Evolutionary conservation across 2,797 vertebrate genomes (phyloP).

Genomic region (Nannoperca australis): DNA sequence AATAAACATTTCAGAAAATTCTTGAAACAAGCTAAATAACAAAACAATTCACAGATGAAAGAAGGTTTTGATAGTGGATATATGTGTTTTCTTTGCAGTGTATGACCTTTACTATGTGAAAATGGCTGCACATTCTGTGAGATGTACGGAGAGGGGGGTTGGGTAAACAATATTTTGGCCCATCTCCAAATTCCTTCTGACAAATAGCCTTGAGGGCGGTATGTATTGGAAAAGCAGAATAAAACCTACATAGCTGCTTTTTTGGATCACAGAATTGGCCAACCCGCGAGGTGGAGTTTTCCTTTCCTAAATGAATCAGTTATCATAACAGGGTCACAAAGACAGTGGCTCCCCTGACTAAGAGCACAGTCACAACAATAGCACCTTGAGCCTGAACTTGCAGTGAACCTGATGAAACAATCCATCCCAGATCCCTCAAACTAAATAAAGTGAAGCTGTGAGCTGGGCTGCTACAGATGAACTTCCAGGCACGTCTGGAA

Average conservation of each 20-base stretch:
- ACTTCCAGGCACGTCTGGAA: conserved; percentile 64
- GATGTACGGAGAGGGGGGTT: conserved; percentile 11
- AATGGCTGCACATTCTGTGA: conserved; percentile 25
- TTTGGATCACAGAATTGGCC: neutral
- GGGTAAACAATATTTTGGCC: conserved; percentile 19
- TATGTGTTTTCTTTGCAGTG: conserved; percentile 2
- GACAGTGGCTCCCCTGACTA: neutral
- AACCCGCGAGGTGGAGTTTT: neutral
- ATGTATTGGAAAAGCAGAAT: conserved; percentile 23
- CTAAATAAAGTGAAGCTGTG: conserved; percentile 58
- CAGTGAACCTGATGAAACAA: conserved; percentile 56
- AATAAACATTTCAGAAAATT: neutral
- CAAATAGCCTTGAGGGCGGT: neutral
- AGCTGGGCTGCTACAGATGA: conserved; percentile 40
- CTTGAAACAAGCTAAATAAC: too few species aligned
- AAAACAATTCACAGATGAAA: neutral
- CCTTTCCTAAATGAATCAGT: conserved; percentile 35
- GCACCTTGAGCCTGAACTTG: conserved; percentile 54
- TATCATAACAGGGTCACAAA: conserved; percentile 30
- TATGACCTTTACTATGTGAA: conserved; percentile 24
- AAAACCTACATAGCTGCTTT: neutral
- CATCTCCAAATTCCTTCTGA: conserved; percentile 31
- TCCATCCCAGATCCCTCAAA: conserved; percentile 17
- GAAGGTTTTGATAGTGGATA: neutral
- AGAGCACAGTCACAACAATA: conserved; percentile 47